phyloP scores from a whole-genome alignment of 2,113 vertebrate genomes.

The Eudyptes chrysolophus region DNA sequence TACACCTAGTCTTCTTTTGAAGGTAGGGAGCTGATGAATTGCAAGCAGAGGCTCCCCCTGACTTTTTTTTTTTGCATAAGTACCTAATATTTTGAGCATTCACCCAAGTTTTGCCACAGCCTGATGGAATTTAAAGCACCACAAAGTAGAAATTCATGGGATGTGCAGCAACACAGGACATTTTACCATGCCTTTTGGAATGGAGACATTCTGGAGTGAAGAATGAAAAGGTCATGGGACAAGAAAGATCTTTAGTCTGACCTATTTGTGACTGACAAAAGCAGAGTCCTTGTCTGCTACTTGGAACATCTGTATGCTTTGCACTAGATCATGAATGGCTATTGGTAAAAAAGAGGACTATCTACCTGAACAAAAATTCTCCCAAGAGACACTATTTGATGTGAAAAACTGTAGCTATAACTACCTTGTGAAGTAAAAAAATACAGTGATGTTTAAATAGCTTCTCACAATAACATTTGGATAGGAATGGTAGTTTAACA shows the following conservation, averaged over 20 bases:
- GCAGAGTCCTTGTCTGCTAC: neutral
- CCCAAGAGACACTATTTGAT: neutral
- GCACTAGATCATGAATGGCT: neutral
- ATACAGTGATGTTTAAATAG: neutral
- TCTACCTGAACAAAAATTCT: neutral
- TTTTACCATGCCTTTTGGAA: neutral
- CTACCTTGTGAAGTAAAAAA: neutral
- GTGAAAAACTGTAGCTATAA: neutral
- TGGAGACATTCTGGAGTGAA: neutral
- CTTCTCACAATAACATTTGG: neutral
- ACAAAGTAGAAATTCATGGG: neutral
- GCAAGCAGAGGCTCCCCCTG: neutral
- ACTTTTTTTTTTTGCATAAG: neutral
- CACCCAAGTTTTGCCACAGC: neutral
- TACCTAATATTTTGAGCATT: neutral
- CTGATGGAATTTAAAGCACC: neutral
- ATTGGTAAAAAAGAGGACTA: neutral
- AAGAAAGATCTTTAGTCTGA: neutral
- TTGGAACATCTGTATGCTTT: neutral
- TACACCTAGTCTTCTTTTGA: neutral
- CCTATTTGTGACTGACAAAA: neutral
- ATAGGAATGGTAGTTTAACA: neutral
- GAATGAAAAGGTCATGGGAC: neutral
- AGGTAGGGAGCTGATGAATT: neutral
- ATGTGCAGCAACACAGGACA: neutral